Base-by-base conservation (phyloP, 1,140 invertebrate species). In the Elymnias hypermnestra region DNA sequence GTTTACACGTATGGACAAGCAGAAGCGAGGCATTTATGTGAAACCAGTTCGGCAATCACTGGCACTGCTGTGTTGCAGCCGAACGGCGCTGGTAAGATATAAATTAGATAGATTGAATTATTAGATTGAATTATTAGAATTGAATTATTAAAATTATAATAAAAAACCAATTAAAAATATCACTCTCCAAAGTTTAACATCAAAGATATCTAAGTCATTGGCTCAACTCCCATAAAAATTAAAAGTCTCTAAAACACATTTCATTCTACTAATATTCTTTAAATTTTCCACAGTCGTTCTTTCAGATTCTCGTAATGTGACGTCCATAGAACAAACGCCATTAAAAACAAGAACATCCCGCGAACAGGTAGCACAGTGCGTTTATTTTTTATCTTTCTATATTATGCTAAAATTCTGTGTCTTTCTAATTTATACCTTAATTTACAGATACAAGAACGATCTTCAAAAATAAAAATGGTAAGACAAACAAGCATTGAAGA, bases 1-100 rank as follows among this genome's bases (percentile, higher is more conserved):
- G 88, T 93, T 0, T 93, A 93, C 56, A 88, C 88, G 15, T 90
- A 89, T 63, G 90, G 85, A 46, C 88, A 71, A 45, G 89, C 83
- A 42, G 87, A 72, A 69, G 85, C 72, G 38, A 79, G 78, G 13
- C 48, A 76, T 18, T 53, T 85, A 0, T 82, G 78, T 39, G 78
- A 82, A 25, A 83, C 76, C n/a, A 76, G 57, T 15, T 63, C 76
- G 0, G 67, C 75, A 1, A 58, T 79, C n/a, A 79, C 73, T 6
- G 75, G 78, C 0, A 81, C 78, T 13, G 78, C 81, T 21, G 58
- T 84, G 0, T 35, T 82, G 3, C 74, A 83, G 23, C 59, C 75
- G 5, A 79, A 76, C 55, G 66, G 62, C n/a, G 58, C 65, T 58
- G 72, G 79, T 78, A 42, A 68, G 58, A 39, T 29, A 23, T 38